Conservation (phyloP, 2,888 invertebrate species). For the Stenolophus ochropezus region DNA sequence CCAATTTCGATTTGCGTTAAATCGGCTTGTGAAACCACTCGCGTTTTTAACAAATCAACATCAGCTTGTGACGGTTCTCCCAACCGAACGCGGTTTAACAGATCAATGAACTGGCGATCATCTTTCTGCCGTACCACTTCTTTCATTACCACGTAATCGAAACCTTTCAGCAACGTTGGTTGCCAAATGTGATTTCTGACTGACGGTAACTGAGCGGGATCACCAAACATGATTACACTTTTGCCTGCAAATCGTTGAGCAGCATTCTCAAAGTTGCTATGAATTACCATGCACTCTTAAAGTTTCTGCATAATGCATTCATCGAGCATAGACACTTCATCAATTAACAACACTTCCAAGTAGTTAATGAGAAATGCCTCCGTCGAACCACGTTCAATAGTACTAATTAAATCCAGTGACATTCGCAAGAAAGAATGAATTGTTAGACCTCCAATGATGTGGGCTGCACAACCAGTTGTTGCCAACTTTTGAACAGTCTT, state of each 20-base stretch:
- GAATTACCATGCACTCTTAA: not conserved
- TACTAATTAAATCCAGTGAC: not conserved
- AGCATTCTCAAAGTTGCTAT: not conserved
- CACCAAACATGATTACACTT: slow-evolving; percentile 22
- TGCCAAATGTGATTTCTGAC: not conserved
- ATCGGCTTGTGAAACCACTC: not conserved
- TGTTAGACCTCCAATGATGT: not conserved
- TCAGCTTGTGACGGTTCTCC: not conserved
- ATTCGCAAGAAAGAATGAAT: slow-evolving; percentile 6
- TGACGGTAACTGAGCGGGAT: not conserved
- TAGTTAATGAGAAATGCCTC: not conserved
- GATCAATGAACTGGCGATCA: not conserved
- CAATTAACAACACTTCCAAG: not conserved
- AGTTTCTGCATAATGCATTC: not conserved
- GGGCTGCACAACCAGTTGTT: slow-evolving; percentile 8
- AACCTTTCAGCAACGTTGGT: not conserved
- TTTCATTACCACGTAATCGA: not conserved
- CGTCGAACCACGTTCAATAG: not conserved
- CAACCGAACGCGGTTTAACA: not conserved
- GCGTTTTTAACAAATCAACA: not conserved
- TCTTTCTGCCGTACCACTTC: not conserved
- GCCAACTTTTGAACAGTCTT: no score
- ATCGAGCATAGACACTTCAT: slow-evolving; percentile 17
- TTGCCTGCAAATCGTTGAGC: not conserved
- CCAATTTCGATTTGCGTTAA: not conserved